These are phyloP conservation scores for Solen grandis DNA, from an alignment of 1,140 invertebrate genomes.

Conservation along the genomic window DNA sequence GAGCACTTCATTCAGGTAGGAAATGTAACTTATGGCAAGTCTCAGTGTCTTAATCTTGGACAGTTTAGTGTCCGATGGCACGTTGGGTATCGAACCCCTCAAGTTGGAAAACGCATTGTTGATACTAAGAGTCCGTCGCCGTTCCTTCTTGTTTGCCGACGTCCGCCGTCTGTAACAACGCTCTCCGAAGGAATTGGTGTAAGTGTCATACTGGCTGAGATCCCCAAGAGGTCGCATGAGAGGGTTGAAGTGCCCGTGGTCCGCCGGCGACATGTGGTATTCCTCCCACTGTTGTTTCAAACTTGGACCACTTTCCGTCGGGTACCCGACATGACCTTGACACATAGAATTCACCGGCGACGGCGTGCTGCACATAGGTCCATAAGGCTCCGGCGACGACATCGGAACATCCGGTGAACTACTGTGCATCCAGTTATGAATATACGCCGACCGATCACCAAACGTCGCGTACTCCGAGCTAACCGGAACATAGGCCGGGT, in stretches of 20 bases:
- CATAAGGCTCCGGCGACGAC: conserved; percentile 42
- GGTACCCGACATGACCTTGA: conserved; percentile 19
- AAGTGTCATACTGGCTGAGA: conserved; percentile 66
- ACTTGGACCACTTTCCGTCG: not conserved
- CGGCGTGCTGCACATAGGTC: conserved; percentile 30
- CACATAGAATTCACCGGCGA: conserved; percentile 22
- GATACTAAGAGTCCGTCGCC: conserved; percentile 93
- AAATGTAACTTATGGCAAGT: conserved; percentile 82
- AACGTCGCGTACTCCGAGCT: conserved; percentile 13
- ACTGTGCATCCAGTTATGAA: conserved; percentile 41
- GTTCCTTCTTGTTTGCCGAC: conserved; percentile 93
- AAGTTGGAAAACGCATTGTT: conserved; percentile 96
- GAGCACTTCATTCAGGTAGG: conserved; percentile 81
- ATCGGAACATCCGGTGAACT: not conserved
- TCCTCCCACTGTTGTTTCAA: conserved; percentile 21
- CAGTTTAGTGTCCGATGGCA: conserved; percentile 96
- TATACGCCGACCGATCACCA: conserved; percentile 26
- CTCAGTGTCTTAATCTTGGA: conserved; percentile 83
- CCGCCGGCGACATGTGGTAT: conserved; percentile 46
- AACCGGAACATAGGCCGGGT: not conserved
- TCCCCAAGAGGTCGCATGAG: conserved; percentile 14
- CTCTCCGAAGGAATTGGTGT: conserved; percentile 60
- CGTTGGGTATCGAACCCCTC: conserved; percentile 95
- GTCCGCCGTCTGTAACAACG: conserved; percentile 68
- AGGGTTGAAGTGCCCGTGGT: conserved; percentile 30